Evolutionary conservation across 2,113 vertebrate species (phyloP).

Genomic region (Phodopus roborovskii): DNA sequence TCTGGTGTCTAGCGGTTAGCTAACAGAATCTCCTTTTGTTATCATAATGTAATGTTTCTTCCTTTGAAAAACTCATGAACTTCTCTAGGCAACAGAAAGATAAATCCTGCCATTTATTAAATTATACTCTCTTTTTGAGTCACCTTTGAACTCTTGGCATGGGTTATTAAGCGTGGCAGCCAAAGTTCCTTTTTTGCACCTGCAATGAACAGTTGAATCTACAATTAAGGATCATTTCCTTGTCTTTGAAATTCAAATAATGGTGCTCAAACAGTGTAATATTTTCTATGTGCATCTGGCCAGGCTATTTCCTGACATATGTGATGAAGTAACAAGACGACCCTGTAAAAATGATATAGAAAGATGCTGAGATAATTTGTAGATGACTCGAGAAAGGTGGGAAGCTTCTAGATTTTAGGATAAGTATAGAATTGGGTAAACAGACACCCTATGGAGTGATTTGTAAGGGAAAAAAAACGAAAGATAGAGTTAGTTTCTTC

Average conservation of each 20-base stretch:
- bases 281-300: conserved; percentile 75
- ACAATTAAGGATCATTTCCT: conserved; percentile 75
- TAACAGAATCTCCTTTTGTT: conserved; percentile 56
- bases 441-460: neutral
- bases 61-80: conserved; percentile 70
- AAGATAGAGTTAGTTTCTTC: neutral
- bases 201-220: conserved; percentile 74
- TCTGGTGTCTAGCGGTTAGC: conserved; percentile 27
- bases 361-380: conserved; percentile 51
- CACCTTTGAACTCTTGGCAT: conserved; percentile 59
- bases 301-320: conserved; percentile 75
- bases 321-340: conserved; percentile 57
- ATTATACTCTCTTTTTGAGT: conserved; percentile 66
- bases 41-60: conserved; percentile 23
- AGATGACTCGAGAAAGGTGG: conserved; percentile 11
- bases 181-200: conserved; percentile 70
- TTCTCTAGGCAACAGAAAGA: conserved; percentile 67
- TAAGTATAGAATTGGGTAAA: neutral
- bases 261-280: conserved; percentile 66
- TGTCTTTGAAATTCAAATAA: conserved; percentile 78
- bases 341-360: conserved; percentile 47
- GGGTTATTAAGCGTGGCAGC: conserved; percentile 52
- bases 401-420: neutral
- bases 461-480: neutral
- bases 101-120: conserved; percentile 70